Evolutionary conservation across 2,888 invertebrate species (phyloP), one percentile per base, ranked within the genome.

Genomic region (Hirudinaria manillensis): DNA sequence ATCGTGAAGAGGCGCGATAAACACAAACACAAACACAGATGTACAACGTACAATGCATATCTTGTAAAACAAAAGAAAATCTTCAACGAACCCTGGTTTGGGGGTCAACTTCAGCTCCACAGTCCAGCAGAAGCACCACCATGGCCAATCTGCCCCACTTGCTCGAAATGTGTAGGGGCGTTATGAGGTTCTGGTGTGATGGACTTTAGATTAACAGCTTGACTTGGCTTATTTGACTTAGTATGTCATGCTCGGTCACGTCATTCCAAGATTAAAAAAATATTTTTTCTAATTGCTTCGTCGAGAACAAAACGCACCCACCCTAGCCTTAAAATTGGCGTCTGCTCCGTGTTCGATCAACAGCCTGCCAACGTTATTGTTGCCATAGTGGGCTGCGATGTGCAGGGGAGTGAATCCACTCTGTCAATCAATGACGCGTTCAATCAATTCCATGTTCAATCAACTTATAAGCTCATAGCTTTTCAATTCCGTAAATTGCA

Each of bases 381-480:
- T 99, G 80, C 99, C 98, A 85, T 99, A 99, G 87, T 99, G 99
- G n/a, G 98, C 93, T 76, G 96, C 95, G 84, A 99, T 99, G 87
- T 99, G 99, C 75, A 99, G 89, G 19, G 99, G 98, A 24, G 99
- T 99, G 86, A 99, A 99, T 66, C 98, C 98, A 80, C 94, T 95
- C 89, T 88, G 82, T 65, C 89, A 87, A 81, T 27, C 82, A 83
- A 66, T 76, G 51, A 7, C 55, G 13, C n/a, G n/a, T 53, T 32
- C 70, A 29, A 7, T 65, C 34, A 71, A 75, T 77, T n/a, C n/a
- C n/a, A n/a, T n/a, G n/a, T n/a, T n/a, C n/a, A n/a, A n/a, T 34
- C 7, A 70, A 3, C 70, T 27, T 13, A 70, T 0, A 19, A 55
- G 21, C 55, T 55, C n/a, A n/a, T n/a, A n/a, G n/a, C n/a, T n/a